Evolutionary conservation across 2,888 invertebrate genomes (phyloP), one percentile per base, ranked within the genome.

Genomic region (Drosophila antonietae): DNA sequence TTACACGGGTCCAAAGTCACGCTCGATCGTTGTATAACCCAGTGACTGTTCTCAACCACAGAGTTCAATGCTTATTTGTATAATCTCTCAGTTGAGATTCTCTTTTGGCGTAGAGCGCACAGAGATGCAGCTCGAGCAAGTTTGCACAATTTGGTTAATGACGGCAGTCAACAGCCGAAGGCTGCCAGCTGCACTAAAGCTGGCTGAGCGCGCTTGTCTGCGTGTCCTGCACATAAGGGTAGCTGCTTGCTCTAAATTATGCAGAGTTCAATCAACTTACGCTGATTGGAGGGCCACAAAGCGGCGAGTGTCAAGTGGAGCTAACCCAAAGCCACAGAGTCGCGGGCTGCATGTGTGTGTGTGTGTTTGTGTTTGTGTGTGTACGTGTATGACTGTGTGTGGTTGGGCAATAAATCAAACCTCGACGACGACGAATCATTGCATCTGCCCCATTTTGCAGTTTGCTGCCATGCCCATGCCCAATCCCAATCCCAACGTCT

Each of bases 211-310:
- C 55, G 51, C 52, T 59, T 67, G 67, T 72, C 64, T 66, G 62
- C 39, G 51, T 75, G 68, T 63, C 58, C 60, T 69, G 68, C 66
- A 66, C 68, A 64, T 63, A 59, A 62, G 61, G 63, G 47, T 46
- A 52, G 58, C 53, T 78, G 51, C 62, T 59, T 78, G 80, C 69
- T 73, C 69, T 81, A 78, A 81, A 81, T 81, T 74, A 81, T 81
- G 81, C 81, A 81, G 78, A 81, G 81, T 81, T 81, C 81, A 81
- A 81, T 81, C 79, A 81, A 81, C 81, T 81, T 81, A 73, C 79
- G 81, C 78, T 80, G 80, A 80, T 81, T 80, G 75, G 71, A 68
- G 68, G 65, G 53, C 80, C 80, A 75, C 80, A 78, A 80, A 80
- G 80, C 70, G 72, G 78, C 80, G 78, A 78, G 80, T 78, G 81